phyloP scores from a whole-genome alignment of 2,113 vertebrate genomes.

The Grantiella picta region DNA sequence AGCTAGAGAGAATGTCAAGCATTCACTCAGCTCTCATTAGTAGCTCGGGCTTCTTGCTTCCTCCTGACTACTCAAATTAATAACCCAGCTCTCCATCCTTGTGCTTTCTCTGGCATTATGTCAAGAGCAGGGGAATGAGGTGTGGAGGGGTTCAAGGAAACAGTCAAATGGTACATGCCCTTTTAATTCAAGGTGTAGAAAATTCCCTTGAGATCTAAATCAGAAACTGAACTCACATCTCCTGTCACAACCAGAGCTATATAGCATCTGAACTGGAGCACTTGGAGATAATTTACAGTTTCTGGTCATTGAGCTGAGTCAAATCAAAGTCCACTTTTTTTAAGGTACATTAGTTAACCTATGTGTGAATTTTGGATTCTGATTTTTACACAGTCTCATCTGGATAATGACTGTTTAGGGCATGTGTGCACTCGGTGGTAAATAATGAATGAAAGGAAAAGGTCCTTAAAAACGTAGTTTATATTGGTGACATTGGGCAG shows the following conservation, averaged over 20 bases:
- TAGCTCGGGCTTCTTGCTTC: slow-evolving; percentile 4
- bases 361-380: neutral
- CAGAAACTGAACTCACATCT: neutral
- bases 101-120: slow-evolving; percentile 47
- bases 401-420: neutral
- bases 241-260: neutral
- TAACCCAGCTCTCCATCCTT: neutral
- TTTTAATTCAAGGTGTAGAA: slow-evolving; percentile 10
- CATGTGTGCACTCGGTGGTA: neutral
- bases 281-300: neutral
- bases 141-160: slow-evolving; percentile 9
- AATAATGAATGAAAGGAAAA: neutral
- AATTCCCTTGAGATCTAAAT: neutral
- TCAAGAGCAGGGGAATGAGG: slow-evolving; percentile 11
- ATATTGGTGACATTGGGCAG: neutral
- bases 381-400: neutral
- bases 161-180: neutral
- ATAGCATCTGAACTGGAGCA: neutral
- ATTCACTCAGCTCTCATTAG: slow-evolving; percentile 45
- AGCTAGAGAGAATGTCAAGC: neutral
- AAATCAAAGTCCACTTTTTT: neutral
- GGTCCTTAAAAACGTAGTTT: neutral
- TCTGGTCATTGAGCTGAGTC: neutral
- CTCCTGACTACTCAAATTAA: slow-evolving; percentile 33
- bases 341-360: neutral